Evolutionary conservation across 1,140 invertebrate genomes (phyloP).

Genomic region (Papilio glaucus): DNA sequence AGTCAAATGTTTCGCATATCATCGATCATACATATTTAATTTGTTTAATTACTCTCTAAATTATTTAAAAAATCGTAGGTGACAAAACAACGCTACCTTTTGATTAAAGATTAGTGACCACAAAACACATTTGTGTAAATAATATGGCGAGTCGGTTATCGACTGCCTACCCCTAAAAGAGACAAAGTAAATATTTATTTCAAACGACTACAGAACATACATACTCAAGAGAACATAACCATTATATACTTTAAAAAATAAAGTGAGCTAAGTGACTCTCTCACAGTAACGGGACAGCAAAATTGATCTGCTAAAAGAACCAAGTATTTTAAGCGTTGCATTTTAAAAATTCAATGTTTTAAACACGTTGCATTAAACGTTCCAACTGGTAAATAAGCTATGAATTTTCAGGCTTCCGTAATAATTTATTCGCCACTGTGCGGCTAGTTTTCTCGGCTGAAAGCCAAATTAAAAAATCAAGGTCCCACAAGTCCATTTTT

Average conservation of each 20-base stretch:
- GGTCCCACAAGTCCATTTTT: conserved; percentile 5
- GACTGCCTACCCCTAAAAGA: too few relatives aligned
- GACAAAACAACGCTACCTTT: too few relatives aligned
- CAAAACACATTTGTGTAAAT: too few relatives aligned
- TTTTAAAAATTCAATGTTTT: conserved; percentile 36
- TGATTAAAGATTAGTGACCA: too few relatives aligned
- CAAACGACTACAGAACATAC: neutral
- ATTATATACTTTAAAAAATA: neutral
- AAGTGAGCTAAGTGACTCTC: neutral
- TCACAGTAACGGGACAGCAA: neutral
- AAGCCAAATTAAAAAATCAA: conserved; percentile 30
- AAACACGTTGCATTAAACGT: conserved; percentile 30
- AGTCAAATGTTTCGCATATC: too few relatives aligned
- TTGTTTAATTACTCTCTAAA: too few relatives aligned
- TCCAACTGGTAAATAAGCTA: conserved; percentile 35
- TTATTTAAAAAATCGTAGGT: too few relatives aligned
- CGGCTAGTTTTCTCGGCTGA: conserved; percentile 27
- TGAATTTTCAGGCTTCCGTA: conserved; percentile 25
- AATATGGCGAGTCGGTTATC: too few relatives aligned
- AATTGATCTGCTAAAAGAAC: conserved; percentile 10
- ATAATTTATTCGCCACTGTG: conserved; percentile 19
- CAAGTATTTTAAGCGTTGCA: conserved; percentile 16
- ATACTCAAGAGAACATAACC: neutral
- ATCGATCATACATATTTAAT: too few relatives aligned
- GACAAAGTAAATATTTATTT: neutral